These are phyloP conservation scores for Carcina quercana DNA, from an alignment of 2,888 invertebrate genomes.

Conservation along the genomic window DNA sequence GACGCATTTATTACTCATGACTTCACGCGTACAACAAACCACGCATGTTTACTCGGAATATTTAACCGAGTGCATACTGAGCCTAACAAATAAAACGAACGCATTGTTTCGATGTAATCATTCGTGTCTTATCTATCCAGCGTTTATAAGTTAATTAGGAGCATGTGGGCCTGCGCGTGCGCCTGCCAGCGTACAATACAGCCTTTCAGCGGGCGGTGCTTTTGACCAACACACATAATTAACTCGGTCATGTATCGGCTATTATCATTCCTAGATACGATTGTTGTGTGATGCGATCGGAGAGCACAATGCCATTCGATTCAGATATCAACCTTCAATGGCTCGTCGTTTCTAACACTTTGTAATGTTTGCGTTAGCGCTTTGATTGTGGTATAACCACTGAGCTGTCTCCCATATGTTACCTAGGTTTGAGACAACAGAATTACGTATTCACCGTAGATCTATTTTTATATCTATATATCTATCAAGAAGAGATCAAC, in stretches of 20 bases:
- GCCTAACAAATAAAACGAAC: slow-evolving; percentile 17
- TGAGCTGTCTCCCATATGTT: too few species aligned
- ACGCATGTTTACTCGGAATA: too few species aligned
- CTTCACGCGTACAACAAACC: not conserved
- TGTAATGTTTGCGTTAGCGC: too few species aligned
- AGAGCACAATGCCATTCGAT: too few species aligned
- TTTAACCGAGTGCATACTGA: too few species aligned
- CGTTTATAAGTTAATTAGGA: slow-evolving; percentile 58
- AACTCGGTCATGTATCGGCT: slow-evolving; percentile 33
- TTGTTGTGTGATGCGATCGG: slow-evolving; percentile 14
- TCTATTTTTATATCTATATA: too few species aligned
- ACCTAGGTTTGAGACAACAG: too few species aligned
- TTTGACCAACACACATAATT: slow-evolving; percentile 45
- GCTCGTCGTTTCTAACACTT: too few species aligned
- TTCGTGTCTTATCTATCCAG: slow-evolving; percentile 30
- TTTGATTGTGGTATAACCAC: too few species aligned
- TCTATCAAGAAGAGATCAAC: too few species aligned
- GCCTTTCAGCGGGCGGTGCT: slow-evolving; percentile 51
- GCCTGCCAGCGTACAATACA: slow-evolving; percentile 46
- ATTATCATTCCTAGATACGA: slow-evolving; percentile 29
- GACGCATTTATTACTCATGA: slow-evolving; percentile 1
- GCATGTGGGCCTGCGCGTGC: slow-evolving; percentile 41
- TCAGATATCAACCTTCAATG: slow-evolving; percentile 8
- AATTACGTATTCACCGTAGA: too few species aligned
- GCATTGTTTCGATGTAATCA: slow-evolving; percentile 29